phyloP scores from a whole-genome alignment of 2,797 vertebrate species.

The Lepilemur ruficaudatus region DNA sequence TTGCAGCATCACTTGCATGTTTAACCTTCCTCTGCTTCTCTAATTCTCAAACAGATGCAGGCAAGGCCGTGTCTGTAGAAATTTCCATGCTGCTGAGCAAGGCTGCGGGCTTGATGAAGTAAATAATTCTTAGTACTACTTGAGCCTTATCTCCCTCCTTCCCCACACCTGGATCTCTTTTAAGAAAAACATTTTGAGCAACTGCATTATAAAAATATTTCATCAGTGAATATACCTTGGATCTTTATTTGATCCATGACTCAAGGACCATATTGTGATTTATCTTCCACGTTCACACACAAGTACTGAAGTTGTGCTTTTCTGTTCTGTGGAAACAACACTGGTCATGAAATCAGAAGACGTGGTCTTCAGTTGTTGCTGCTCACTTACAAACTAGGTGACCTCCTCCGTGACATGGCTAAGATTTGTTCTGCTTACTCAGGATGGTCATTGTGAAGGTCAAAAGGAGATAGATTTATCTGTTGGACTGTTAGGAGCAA shows the following conservation, averaged over 20 bases:
- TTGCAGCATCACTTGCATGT: slow-evolving; percentile 74
- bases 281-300: neutral
- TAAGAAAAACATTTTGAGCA: slow-evolving; percentile 14
- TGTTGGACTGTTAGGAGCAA: neutral
- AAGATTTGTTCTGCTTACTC: neutral
- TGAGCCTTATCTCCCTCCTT: neutral
- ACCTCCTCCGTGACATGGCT: neutral
- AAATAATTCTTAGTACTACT: neutral
- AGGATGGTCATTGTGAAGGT: no score
- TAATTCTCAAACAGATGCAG: slow-evolving; percentile 72
- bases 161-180: neutral
- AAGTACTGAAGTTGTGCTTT: neutral
- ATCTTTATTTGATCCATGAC: neutral
- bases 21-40: slow-evolving; percentile 75
- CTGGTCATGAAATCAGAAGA: neutral
- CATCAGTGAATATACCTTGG: neutral
- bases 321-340: neutral
- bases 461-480: neutral
- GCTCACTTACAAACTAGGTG: neutral
- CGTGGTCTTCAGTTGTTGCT: neutral
- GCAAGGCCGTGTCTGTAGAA: slow-evolving; percentile 52
- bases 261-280: neutral
- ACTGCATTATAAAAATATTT: neutral
- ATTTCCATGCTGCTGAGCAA: neutral
- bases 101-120: slow-evolving; percentile 33